Percentiles rank a stretch among this genome's conserved stretches.
phyloP scores from a whole-genome alignment of 2,888 invertebrate species.

The Eutolmus rufibarbis region DNA sequence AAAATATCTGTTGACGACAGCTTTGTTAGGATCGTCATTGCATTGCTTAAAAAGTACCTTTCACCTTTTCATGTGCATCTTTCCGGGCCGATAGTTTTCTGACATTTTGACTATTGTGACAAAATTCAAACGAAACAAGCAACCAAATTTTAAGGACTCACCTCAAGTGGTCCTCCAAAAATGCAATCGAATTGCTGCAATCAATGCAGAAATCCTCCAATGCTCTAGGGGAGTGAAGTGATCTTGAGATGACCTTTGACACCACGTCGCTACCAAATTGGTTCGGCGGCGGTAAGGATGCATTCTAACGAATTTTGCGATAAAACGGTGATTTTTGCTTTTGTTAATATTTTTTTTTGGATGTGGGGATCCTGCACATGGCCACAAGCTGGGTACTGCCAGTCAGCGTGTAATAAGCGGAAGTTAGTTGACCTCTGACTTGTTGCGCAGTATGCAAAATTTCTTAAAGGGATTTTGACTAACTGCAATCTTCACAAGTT shows the following conservation, averaged over 20 bases:
- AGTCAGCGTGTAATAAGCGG: constrained; percentile 19
- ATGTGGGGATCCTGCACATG: not conserved
- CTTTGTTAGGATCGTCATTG: not conserved
- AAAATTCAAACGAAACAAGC: constrained; percentile 33
- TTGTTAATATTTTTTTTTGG: not conserved
- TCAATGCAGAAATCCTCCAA: not conserved
- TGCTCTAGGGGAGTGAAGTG: constrained; percentile 27
- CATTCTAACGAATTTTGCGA: constrained; percentile 6
- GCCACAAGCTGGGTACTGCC: constrained; percentile 1
- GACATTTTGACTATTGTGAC: constrained; percentile 38
- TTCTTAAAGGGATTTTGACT: not conserved
- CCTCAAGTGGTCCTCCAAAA: not conserved
- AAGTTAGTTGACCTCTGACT: constrained; percentile 7
- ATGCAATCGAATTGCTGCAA: constrained; percentile 10
- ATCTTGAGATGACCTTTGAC: constrained; percentile 32
- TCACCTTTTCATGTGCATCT: not conserved
- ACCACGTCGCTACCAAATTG: not conserved
- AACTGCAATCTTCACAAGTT: not conserved
- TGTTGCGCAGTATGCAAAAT: constrained; percentile 30
- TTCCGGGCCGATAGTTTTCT: constrained; percentile 43
- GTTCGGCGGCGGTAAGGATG: not conserved
- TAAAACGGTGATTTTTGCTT: not conserved
- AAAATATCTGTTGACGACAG: not conserved
- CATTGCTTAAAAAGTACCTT: not conserved
- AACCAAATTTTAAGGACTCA: constrained; percentile 39